Conservation (phyloP, 1,140 invertebrate genomes). For the Schlechtendalia chinensis region DNA sequence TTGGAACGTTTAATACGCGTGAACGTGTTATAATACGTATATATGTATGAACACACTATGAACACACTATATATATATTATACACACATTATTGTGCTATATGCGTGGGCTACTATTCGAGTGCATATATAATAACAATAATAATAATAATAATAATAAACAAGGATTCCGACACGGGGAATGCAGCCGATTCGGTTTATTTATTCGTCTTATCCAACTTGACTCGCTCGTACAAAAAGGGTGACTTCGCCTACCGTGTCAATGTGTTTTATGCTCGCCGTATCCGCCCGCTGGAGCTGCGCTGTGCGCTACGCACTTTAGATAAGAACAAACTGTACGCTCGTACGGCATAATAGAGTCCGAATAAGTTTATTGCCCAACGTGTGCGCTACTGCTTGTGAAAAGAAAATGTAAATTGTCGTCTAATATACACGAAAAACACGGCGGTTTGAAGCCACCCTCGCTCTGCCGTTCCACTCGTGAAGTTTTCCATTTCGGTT, state of each 20-base stretch:
- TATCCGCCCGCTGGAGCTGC: background rate
- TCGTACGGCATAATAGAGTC: background rate
- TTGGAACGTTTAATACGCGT: background rate
- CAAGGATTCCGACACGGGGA: background rate
- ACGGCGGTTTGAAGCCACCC: background rate
- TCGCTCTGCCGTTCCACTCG: too few species aligned
- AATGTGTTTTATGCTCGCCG: constrained; percentile 25
- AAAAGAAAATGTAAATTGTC: constrained; percentile 17
- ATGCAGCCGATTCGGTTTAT: constrained; percentile 12
- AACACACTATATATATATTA: too few species aligned
- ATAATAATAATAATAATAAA: background rate
- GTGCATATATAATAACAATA: background rate
- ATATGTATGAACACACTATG: too few species aligned
- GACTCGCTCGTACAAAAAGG: background rate
- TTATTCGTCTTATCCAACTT: constrained; percentile 36
- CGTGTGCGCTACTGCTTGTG: background rate
- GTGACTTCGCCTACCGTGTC: background rate
- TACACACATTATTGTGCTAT: too few species aligned
- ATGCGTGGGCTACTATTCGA: background rate
- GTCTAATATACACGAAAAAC: background rate
- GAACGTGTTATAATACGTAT: too few species aligned
- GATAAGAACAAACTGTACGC: constrained; percentile 7
- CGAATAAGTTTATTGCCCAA: constrained; percentile 8
- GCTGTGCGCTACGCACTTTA: too few species aligned
- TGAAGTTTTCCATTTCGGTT: constrained; percentile 3